These are phyloP conservation scores for Pantherophis alleghaniensis DNA, from an alignment of 2,797 vertebrate genomes.

Conservation along the genomic window DNA sequence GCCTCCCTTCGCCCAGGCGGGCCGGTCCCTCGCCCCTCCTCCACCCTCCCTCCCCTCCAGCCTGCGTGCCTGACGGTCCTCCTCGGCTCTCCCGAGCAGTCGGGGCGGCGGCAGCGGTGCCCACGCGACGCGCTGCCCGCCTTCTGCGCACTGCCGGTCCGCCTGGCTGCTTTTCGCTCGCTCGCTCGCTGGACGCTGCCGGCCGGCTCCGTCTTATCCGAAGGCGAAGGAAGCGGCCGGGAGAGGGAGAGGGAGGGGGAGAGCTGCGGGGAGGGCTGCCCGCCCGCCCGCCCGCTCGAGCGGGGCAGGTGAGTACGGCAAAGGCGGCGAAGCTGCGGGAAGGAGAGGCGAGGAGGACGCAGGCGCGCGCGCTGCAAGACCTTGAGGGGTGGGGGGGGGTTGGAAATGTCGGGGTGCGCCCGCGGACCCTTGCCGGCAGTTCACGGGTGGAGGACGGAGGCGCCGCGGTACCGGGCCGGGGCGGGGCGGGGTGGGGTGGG, in stretches of 20 bases:
- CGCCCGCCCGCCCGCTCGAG: neutral
- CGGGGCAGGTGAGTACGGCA: neutral
- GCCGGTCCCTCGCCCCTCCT: neutral
- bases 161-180: neutral
- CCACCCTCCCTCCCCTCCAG: neutral
- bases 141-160: conserved; percentile 4
- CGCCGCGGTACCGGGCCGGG: too few species aligned
- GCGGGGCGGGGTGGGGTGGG: too few species aligned
- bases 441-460: neutral
- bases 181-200: neutral
- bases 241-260: too few species aligned
- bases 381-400: too few species aligned
- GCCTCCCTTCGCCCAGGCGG: neutral
- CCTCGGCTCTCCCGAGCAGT: conserved; percentile 26
- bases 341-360: neutral
- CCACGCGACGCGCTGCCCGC: neutral
- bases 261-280: neutral
- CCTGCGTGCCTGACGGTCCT: neutral
- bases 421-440: neutral
- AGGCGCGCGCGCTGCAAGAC: neutral
- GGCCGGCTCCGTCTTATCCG: neutral
- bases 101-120: neutral
- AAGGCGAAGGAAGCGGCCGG: neutral
- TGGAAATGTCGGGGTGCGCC: neutral
- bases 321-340: neutral